Percentiles rank a stretch among this genome's conserved stretches.
These are phyloP conservation scores for Calameuta idolon DNA, from an alignment of 2,888 invertebrate genomes.

Conservation along the genomic window DNA sequence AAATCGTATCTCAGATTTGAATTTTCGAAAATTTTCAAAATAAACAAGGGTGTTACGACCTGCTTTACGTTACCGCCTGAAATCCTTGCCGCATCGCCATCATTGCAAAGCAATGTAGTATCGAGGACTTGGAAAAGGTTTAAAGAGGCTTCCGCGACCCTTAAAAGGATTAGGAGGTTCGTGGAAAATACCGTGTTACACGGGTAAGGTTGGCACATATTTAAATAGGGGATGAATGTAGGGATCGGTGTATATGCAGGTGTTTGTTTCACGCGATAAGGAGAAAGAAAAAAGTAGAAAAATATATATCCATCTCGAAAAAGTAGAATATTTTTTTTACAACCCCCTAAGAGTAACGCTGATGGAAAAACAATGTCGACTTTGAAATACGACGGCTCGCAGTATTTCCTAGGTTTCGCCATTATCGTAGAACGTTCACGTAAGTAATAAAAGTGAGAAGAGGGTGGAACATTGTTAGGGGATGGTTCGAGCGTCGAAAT, in stretches of 20 bases:
- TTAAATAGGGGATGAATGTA: too few relatives aligned
- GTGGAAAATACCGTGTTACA: conserved; percentile 30
- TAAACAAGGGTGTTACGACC: too few relatives aligned
- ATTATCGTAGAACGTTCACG: background rate
- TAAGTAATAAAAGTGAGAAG: conserved; percentile 2
- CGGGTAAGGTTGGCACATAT: too few relatives aligned
- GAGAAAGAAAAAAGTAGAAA: too few relatives aligned
- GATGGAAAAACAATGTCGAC: conserved; percentile 3
- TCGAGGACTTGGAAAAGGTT: too few relatives aligned
- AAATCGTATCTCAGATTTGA: too few relatives aligned
- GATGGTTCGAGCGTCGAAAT: conserved; percentile 26
- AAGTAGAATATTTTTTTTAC: too few relatives aligned
- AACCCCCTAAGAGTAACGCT: background rate
- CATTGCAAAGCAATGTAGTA: conserved; percentile 6
- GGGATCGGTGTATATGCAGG: too few relatives aligned
- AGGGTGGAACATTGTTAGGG: conserved; percentile 12
- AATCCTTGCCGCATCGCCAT: conserved; percentile 30
- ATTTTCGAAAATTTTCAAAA: too few relatives aligned
- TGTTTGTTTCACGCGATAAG: too few relatives aligned
- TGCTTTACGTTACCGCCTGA: too few relatives aligned
- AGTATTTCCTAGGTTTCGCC: background rate
- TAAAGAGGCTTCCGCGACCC: conserved; percentile 33
- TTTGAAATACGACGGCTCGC: conserved; percentile 1
- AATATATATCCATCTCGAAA: too few relatives aligned
- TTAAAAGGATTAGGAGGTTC: conserved; percentile 45